Conservation (phyloP, 2,888 invertebrate species). For the Sceliomorpha sp. region DNA sequence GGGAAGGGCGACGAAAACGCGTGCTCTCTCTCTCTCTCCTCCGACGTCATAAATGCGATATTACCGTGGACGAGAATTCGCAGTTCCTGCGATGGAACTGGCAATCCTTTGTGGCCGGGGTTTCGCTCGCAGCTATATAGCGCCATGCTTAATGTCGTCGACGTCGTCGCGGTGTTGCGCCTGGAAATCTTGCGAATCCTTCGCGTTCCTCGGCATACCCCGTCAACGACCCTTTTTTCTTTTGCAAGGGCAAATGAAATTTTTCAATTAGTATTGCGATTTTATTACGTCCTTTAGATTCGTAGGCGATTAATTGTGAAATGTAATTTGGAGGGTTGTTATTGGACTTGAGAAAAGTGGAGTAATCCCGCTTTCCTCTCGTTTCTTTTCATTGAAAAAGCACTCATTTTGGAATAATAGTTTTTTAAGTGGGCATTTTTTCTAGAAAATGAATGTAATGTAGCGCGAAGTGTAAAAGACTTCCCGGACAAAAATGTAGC, state of each 20-base stretch:
- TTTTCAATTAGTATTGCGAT: conserved; percentile 28
- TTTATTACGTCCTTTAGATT: no score
- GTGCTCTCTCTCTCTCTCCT: background rate
- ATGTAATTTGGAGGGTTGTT: no score
- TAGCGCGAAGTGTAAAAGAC: no score
- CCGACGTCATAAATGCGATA: conserved; percentile 39
- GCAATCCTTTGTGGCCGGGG: conserved; percentile 23
- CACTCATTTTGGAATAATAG: no score
- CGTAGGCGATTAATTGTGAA: no score
- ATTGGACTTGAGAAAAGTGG: no score
- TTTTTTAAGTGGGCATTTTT: no score
- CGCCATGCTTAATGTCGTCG: conserved; percentile 15
- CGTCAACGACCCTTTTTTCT: conserved; percentile 1
- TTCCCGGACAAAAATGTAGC: no score
- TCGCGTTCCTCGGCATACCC: conserved; percentile 1
- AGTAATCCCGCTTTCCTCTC: no score
- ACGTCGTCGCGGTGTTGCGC: background rate
- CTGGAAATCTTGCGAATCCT: conserved; percentile 6
- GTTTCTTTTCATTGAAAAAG: no score
- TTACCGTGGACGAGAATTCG: conserved; percentile 24
- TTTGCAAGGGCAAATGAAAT: conserved; percentile 17
- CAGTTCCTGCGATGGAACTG: conserved; percentile 22
- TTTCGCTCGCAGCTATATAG: conserved; percentile 17
- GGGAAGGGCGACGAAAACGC: no score
- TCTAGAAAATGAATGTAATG: no score